Conservation (phyloP, 2,797 vertebrate genomes). For the Lates japonicus region DNA sequence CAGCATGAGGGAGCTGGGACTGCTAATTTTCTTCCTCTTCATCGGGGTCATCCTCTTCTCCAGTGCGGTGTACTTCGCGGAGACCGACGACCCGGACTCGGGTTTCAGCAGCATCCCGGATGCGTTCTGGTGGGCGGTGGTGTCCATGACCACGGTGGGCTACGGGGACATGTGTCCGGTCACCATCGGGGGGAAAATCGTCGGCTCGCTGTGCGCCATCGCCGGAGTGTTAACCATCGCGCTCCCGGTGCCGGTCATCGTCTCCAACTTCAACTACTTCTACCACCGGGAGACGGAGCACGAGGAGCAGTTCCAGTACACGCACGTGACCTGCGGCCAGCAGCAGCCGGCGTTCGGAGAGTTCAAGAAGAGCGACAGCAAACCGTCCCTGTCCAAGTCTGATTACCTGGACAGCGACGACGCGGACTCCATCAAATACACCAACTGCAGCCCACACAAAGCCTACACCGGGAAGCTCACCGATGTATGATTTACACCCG, state of each 20-base stretch:
- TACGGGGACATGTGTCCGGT: conserved; percentile 97
- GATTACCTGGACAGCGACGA: conserved; percentile 90
- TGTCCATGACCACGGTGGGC: conserved; percentile 97
- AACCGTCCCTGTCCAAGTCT: conserved; percentile 89
- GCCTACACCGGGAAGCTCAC: conserved; percentile 90
- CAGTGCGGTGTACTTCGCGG: conserved; percentile 96
- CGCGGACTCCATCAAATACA: conserved; percentile 87
- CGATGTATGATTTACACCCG: conserved; percentile 86
- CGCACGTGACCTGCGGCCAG: conserved; percentile 95
- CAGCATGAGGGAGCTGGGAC: conserved; percentile 94
- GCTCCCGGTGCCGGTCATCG: conserved; percentile 93
- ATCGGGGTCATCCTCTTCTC: conserved; percentile 95
- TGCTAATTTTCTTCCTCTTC: conserved; percentile 95
- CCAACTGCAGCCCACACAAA: conserved; percentile 91
- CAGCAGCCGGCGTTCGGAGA: conserved; percentile 86
- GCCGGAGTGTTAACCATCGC: conserved; percentile 95
- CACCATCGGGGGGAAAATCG: conserved; percentile 96
- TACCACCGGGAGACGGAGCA: conserved; percentile 96
- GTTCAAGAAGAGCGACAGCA: conserved; percentile 87
- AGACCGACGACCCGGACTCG: conserved; percentile 93
- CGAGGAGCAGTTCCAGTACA: conserved; percentile 94
- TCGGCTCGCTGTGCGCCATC: conserved; percentile 95
- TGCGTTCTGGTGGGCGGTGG: conserved; percentile 98
- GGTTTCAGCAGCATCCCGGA: conserved; percentile 95
- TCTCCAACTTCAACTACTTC: conserved; percentile 99